These are phyloP conservation scores for Pterocles burchelli DNA, from an alignment of 2,113 vertebrate genomes.

Conservation along the genomic window DNA sequence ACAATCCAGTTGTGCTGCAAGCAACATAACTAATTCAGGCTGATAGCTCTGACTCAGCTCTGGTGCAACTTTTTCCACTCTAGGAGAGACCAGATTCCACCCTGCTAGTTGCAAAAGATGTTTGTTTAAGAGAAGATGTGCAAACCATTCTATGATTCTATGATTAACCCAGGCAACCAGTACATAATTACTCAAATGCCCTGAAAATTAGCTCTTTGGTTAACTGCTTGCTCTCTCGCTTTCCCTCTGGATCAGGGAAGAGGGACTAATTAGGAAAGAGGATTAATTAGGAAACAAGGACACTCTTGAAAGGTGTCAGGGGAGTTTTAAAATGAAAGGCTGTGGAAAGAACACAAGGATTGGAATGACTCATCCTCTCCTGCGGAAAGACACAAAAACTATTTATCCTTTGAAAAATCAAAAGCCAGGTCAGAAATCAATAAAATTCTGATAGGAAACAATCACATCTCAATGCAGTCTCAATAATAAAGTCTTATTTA, in stretches of 20 bases:
- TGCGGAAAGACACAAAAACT: neutral
- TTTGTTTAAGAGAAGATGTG: neutral
- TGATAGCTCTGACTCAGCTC: neutral
- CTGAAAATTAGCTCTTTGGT: neutral
- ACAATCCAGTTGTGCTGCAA: neutral
- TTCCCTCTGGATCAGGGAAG: neutral
- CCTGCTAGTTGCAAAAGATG: neutral
- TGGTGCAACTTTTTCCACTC: neutral
- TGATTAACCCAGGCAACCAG: neutral
- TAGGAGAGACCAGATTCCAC: neutral
- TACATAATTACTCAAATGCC: neutral
- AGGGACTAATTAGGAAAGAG: neutral
- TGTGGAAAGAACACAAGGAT: neutral
- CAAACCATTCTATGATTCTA: too few relatives aligned
- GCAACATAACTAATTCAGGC: neutral
- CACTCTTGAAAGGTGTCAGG: neutral
- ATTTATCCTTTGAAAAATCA: neutral
- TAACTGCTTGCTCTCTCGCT: neutral
- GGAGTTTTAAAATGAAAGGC: neutral
- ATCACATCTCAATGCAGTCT: neutral
- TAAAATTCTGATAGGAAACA: neutral
- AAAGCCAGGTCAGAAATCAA: neutral
- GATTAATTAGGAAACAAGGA: neutral
- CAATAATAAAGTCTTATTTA: neutral
- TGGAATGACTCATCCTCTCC: slow-evolving; percentile 21